Conservation (phyloP, 2,888 invertebrate species). For the Ichneumon xanthorius region DNA sequence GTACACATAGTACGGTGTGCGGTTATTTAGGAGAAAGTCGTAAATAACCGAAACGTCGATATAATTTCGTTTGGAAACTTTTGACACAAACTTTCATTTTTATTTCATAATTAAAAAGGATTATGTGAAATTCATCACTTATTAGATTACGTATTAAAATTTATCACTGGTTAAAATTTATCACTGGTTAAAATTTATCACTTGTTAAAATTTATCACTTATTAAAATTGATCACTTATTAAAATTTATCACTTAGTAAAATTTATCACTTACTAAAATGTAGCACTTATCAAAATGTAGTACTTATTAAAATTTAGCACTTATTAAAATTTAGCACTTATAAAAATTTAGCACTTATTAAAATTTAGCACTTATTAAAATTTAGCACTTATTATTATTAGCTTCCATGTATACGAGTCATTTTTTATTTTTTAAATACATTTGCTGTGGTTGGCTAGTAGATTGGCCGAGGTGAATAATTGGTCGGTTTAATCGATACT, state of each 20-base stretch:
- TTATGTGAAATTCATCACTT: not conserved
- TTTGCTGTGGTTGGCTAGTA: not conserved
- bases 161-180: not conserved
- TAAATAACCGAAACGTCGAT: not conserved
- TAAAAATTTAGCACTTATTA: not conserved
- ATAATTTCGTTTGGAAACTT: not conserved
- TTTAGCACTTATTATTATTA: not conserved
- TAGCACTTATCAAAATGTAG: not conserved
- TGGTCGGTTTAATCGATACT: not conserved
- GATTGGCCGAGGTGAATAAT: not conserved
- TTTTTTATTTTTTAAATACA: not conserved
- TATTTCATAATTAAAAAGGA: too few relatives aligned
- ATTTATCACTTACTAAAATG: not conserved
- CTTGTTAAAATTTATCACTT: not conserved
- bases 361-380: not conserved
- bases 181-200: not conserved
- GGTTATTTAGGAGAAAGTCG: not conserved
- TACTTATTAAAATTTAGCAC: not conserved
- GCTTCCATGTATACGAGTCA: not conserved
- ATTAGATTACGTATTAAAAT: too few relatives aligned
- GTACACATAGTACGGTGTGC: slow-evolving; percentile 84
- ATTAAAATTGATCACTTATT: not conserved
- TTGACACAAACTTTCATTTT: too few relatives aligned
- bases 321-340: not conserved
- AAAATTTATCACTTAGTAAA: too few relatives aligned